These are phyloP conservation scores for Drosophila guanche DNA, from an alignment of 1,140 invertebrate genomes.

Conservation along the genomic window DNA sequence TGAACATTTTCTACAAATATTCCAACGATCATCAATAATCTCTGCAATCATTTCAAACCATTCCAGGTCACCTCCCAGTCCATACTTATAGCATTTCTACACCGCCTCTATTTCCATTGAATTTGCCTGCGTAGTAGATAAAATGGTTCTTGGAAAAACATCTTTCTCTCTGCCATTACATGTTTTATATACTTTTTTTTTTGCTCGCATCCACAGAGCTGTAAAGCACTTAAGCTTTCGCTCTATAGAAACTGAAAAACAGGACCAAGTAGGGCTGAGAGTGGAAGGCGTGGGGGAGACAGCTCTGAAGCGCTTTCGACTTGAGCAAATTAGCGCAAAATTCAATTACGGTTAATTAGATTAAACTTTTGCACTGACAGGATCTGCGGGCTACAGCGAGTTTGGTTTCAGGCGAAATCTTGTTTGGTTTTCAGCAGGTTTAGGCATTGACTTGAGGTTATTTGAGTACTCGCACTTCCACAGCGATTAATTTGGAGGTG, in stretches of 20 bases:
- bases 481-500: no score
- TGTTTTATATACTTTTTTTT: conserved; percentile 20
- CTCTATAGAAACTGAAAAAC: conserved; percentile 24
- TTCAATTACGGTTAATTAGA: conserved; percentile 76
- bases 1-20: no score
- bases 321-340: conserved; percentile 67
- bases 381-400: background rate
- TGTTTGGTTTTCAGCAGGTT: no score
- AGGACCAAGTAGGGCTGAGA: background rate
- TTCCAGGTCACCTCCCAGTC: no score
- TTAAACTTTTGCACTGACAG: conserved; percentile 28
- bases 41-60: no score
- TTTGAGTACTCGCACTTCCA: no score
- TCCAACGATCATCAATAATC: no score
- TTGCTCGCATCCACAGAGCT: conserved; percentile 2
- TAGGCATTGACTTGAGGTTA: no score
- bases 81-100: no score
- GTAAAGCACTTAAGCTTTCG: conserved; percentile 10
- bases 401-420: background rate
- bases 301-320: conserved; percentile 38
- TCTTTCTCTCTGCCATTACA: conserved; percentile 14
- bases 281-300: background rate
- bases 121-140: conserved; percentile 1
- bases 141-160: conserved; percentile 16
- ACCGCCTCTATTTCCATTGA: background rate